Percentiles rank a stretch among this genome's conserved stretches.
These are phyloP conservation scores for Uria lomvia DNA, from an alignment of 2,113 vertebrate species.

Conservation along the genomic window DNA sequence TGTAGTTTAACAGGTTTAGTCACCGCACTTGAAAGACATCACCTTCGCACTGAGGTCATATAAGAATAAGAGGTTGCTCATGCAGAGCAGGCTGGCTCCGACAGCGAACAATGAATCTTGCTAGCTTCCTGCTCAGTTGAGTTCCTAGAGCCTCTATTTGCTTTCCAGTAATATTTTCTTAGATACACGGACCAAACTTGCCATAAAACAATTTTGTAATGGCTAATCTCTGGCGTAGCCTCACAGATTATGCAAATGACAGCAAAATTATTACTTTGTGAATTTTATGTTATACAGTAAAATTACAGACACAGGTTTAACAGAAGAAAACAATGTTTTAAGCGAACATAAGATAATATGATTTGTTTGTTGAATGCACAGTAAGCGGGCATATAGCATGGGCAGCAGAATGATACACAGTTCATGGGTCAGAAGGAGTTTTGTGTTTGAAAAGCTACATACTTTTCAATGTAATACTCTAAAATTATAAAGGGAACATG, in stretches of 20 bases:
- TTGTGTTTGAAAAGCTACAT: not conserved
- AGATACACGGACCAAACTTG: not conserved
- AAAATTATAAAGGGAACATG: not conserved
- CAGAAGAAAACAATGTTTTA: not conserved
- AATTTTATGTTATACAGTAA: not conserved
- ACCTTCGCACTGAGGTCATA: constrained; percentile 52
- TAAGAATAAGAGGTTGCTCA: constrained; percentile 61
- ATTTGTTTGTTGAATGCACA: not conserved
- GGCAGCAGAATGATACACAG: not conserved
- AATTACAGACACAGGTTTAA: not conserved
- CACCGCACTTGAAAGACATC: constrained; percentile 53
- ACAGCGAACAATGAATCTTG: constrained; percentile 44
- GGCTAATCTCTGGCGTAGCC: not conserved
- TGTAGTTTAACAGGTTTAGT: constrained; percentile 63
- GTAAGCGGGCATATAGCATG: not conserved
- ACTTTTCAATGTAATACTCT: not conserved
- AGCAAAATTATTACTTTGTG: not conserved
- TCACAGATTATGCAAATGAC: not conserved
- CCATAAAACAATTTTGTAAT: not conserved
- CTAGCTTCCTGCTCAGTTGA: not conserved
- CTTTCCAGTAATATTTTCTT: not conserved
- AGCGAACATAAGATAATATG: not conserved
- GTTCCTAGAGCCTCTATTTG: not conserved
- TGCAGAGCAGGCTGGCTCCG: constrained; percentile 51
- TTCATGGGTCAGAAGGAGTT: not conserved